Evolutionary conservation across 2,113 vertebrate genomes (phyloP), one percentile per base, ranked within the genome.

Genomic region (Herpetotheres cachinnans): DNA sequence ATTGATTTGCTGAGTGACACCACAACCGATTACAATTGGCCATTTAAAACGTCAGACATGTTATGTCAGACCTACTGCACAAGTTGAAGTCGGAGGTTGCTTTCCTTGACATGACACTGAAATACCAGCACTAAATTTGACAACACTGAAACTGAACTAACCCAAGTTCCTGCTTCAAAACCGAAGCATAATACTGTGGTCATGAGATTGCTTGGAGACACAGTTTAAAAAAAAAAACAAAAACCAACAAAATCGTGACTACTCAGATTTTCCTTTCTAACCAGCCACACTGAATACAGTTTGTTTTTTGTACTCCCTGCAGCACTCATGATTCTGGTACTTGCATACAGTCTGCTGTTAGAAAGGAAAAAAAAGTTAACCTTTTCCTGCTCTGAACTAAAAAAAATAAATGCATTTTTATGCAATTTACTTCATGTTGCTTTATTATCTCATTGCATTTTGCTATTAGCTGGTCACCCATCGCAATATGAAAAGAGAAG

Each of bases 191-290:
- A 56, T 40, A 69, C 29, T 83, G 44, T 0, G 40, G 52, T 29
- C 61, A 47, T 25, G 32, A 91, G 54, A 91, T 15, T 71, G 52
- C 26, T 61, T 80, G 42, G 77, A 95, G 42, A 82, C 38, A 62
- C 5, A 38, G 16, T 46, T 58, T 40, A 19, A 80, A 54, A 38
- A 55, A 59, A 66, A n/a, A 0, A 74, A 36, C 10, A 36, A 67
- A 59, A 69, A 76, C 16, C 10, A 34, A 55, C 84, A 58, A 66
- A 52, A 52, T 26, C 42, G 38, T 55, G 59, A 90, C 67, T 66
- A 58, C 38, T 84, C 83, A 89, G 61, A 89, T 91, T 86, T 96
- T 95, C 94, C 86, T 71, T 91, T 81, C 40, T 63, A 91, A 78
- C n/a, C 56, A 77, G 67, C 22, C 56, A 86, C 65, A 81, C 3